Conservation (phyloP, 2,113 vertebrate genomes). For the Hemiscyllium ocellatum region DNA sequence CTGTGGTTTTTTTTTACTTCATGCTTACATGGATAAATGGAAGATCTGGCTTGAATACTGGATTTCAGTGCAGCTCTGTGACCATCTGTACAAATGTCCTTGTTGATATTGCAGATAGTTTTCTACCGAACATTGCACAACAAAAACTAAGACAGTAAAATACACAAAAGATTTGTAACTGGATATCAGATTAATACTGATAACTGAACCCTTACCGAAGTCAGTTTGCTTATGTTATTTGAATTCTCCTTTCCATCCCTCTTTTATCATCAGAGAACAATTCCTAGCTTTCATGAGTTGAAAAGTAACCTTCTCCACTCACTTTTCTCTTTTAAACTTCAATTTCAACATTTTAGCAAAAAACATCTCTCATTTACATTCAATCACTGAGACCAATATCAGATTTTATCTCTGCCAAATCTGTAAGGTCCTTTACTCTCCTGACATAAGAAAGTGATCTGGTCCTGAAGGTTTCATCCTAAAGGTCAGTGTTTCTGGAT, state of each 20-base stretch:
- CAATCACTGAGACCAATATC: not conserved
- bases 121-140: not conserved
- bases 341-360: not conserved
- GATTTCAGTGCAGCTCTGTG: not conserved
- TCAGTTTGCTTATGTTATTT: not conserved
- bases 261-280: not conserved
- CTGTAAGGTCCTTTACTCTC: not conserved
- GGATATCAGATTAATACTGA: not conserved
- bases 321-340: not conserved
- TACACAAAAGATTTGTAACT: not conserved
- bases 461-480: not conserved
- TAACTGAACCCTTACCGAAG: not conserved
- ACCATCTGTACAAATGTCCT: not conserved
- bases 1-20: not conserved
- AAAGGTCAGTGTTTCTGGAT: not conserved
- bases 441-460: not conserved
- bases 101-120: not conserved
- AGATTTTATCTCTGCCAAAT: not conserved
- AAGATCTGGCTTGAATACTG: not conserved
- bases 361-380: not conserved
- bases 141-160: not conserved
- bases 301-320: not conserved
- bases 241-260: not conserved
- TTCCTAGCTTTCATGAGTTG: not conserved
- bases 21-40: constrained; percentile 7